Conservation (phyloP, 2,888 invertebrate species). For the Myopa tessellatipennis region DNA sequence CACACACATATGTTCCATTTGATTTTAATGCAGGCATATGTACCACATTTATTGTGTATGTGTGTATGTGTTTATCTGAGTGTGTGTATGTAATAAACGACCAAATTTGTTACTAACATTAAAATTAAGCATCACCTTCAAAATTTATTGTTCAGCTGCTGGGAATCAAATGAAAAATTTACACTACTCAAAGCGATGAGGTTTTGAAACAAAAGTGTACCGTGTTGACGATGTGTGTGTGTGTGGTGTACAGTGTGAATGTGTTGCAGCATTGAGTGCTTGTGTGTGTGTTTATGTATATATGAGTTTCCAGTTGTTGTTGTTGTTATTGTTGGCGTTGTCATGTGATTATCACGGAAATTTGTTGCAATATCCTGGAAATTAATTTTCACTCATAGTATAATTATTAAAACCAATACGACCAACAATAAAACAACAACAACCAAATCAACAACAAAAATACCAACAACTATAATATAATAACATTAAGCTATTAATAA, state of each 20-base stretch:
- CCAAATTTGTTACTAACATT: too few relatives aligned
- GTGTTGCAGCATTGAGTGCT: neutral
- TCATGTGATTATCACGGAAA: neutral
- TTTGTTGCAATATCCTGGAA: neutral
- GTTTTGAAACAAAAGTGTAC: too few relatives aligned
- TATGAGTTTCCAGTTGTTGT: neutral
- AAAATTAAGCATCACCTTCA: too few relatives aligned
- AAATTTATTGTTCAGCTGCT: too few relatives aligned
- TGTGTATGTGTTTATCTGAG: too few relatives aligned
- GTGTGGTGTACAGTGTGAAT: neutral
- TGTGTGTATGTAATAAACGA: conserved; percentile 1
- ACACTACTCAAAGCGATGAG: too few relatives aligned
- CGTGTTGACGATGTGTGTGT: too few relatives aligned
- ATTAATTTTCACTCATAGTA: conserved; percentile 1
- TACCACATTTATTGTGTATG: too few relatives aligned
- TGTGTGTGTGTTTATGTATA: neutral
- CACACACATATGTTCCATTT: too few relatives aligned
- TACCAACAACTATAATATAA: neutral
- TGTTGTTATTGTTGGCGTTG: neutral
- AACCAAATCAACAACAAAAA: neutral
- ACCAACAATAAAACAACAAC: neutral
- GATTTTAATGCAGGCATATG: too few relatives aligned
- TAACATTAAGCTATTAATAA: neutral
- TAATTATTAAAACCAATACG: conserved; percentile 3
- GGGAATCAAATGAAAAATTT: too few relatives aligned